Conservation (phyloP, 2,113 vertebrate genomes). For the Monopterus albus region DNA sequence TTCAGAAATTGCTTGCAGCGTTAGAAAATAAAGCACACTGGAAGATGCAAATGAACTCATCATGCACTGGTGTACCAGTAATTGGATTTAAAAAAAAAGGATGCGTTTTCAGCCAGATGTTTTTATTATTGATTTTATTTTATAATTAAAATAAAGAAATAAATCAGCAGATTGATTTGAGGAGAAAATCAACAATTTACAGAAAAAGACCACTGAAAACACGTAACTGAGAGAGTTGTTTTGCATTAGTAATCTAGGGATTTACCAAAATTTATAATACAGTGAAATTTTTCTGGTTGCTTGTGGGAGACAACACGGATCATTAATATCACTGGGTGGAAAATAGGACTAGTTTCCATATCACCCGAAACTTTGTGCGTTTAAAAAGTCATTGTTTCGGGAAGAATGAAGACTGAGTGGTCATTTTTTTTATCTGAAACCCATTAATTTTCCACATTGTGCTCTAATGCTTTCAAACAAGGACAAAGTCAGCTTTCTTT, state of each 20-base stretch:
- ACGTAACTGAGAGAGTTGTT: conserved; percentile 12
- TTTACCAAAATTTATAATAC: conserved; percentile 34
- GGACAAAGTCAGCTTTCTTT: conserved; percentile 47
- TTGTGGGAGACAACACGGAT: conserved; percentile 50
- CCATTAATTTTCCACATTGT: conserved; percentile 59
- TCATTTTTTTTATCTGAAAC: conserved; percentile 33
- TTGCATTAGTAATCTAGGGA: conserved; percentile 16
- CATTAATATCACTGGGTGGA: conserved; percentile 64
- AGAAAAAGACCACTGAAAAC: conserved; percentile 10
- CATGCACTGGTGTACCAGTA: neutral
- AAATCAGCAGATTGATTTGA: neutral
- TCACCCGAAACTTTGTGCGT: conserved; percentile 62
- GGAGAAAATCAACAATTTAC: neutral
- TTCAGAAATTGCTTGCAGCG: neutral
- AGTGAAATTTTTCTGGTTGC: conserved; percentile 33
- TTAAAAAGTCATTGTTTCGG: conserved; percentile 60
- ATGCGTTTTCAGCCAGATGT: neutral
- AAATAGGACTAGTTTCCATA: conserved; percentile 53
- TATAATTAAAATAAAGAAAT: neutral
- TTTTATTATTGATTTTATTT: neutral
- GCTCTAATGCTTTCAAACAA: conserved; percentile 54
- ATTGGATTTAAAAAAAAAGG: neutral
- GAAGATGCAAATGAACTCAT: neutral
- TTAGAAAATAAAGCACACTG: neutral
- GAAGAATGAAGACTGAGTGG: conserved; percentile 37